Conservation (phyloP, 1,140 invertebrate species). For the Pogonomyrmex californicus region DNA sequence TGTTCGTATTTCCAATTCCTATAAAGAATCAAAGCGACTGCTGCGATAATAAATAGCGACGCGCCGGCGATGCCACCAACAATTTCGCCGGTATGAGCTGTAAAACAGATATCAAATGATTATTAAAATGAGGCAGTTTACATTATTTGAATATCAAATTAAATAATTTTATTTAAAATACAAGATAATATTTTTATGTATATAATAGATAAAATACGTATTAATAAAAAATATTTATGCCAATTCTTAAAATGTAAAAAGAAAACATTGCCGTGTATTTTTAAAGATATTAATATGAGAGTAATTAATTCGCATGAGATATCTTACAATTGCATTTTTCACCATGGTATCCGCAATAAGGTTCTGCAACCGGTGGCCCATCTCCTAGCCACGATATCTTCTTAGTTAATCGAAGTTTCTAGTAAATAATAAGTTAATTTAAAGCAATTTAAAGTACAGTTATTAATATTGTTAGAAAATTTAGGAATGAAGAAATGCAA, state of each 20-base stretch:
- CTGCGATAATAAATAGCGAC: conserved; percentile 90
- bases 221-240: conserved; percentile 3
- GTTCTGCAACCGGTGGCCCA: conserved; percentile 95
- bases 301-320: conserved; percentile 5
- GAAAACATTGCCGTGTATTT: neutral
- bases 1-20: conserved; percentile 98
- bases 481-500: neutral
- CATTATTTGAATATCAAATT: neutral
- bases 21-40: conserved; percentile 91
- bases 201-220: neutral
- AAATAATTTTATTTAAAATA: neutral
- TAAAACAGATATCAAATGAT: conserved; percentile 1
- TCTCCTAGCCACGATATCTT: conserved; percentile 93
- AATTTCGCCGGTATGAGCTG: conserved; percentile 94
- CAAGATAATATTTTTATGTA: neutral
- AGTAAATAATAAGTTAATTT: conserved; percentile 25
- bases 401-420: conserved; percentile 91
- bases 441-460: neutral
- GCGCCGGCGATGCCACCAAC: conserved; percentile 93
- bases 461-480: neutral
- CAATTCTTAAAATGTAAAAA: neutral
- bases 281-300: neutral
- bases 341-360: conserved; percentile 95
- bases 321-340: conserved; percentile 94
- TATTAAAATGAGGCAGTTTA: neutral